These are phyloP conservation scores for Priocnemis perturbator DNA, from an alignment of 2,888 invertebrate genomes.

Conservation along the genomic window DNA sequence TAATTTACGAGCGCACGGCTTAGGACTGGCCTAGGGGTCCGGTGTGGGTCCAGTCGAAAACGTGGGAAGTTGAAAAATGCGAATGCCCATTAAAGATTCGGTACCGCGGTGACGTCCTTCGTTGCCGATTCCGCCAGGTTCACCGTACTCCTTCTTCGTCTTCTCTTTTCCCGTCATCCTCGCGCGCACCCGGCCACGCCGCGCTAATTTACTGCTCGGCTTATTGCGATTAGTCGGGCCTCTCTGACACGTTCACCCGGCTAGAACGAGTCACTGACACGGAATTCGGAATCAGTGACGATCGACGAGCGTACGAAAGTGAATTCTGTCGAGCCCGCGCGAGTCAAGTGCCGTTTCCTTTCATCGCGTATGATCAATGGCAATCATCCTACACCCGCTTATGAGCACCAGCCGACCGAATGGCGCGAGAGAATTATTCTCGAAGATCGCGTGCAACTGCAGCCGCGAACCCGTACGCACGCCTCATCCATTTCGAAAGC, in stretches of 20 bases:
- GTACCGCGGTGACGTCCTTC: conserved; percentile 46
- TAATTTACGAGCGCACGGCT: conserved; percentile 66
- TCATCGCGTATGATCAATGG: no score
- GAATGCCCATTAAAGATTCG: conserved; percentile 58
- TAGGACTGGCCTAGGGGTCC: conserved; percentile 46
- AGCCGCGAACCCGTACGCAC: no score
- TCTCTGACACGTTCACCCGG: conserved; percentile 44
- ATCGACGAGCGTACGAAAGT: no score
- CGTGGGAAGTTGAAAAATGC: conserved; percentile 66
- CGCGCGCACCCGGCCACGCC: conserved; percentile 21
- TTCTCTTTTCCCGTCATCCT: conserved; percentile 6
- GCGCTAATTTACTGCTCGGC: conserved; percentile 52
- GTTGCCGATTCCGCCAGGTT: conserved; percentile 49
- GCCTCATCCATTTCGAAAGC: no score
- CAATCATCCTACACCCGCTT: no score
- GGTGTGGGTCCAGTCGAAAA: conserved; percentile 33
- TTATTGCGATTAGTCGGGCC: conserved; percentile 49
- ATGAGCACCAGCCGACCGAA: no score
- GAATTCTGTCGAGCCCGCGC: no score
- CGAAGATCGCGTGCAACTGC: no score
- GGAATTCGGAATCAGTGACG: conserved; percentile 2
- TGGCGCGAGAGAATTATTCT: no score
- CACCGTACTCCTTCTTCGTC: conserved; percentile 37
- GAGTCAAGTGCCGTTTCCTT: no score
- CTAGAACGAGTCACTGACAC: conserved; percentile 26